A percentile compares a stretch with the other conserved stretches of the same genome.
These are phyloP conservation scores for Phymanthus crucifer DNA, from an alignment of 92 coral and sea anemone species.

Conservation along the genomic window DNA sequence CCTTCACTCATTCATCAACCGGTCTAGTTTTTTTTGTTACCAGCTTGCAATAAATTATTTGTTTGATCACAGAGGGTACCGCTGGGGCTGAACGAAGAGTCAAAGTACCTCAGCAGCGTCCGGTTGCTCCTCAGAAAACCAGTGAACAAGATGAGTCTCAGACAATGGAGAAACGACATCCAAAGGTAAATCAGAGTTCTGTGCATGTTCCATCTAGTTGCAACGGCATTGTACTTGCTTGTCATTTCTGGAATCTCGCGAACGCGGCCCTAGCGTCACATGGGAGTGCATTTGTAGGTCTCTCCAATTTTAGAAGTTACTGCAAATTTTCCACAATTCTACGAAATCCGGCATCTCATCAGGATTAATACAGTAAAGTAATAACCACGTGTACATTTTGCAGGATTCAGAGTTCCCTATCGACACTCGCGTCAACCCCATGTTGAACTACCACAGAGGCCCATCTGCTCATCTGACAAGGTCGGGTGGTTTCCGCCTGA, in stretches of 20 bases:
- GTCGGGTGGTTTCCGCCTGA: slow-evolving; percentile 92
- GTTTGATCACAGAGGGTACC: slow-evolving; percentile 34
- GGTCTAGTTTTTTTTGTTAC: background rate
- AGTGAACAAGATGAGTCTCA: slow-evolving; percentile 28
- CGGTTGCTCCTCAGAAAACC: slow-evolving; percentile 33
- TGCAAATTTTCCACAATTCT: background rate
- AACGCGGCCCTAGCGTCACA: no score
- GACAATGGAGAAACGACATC: slow-evolving; percentile 60
- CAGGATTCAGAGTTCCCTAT: slow-evolving; percentile 95
- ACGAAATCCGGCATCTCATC: no score
- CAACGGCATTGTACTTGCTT: no score
- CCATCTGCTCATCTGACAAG: slow-evolving; percentile 97
- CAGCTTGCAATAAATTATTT: background rate
- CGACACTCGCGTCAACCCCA: slow-evolving; percentile 86
- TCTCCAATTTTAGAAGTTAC: no score
- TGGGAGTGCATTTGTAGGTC: no score
- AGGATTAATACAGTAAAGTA: no score
- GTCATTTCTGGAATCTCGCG: no score
- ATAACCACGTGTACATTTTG: no score
- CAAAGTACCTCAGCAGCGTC: slow-evolving; percentile 54
- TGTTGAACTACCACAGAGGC: slow-evolving; percentile 76
- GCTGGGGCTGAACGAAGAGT: slow-evolving; percentile 45
- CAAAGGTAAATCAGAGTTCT: slow-evolving; percentile 48
- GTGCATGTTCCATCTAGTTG: no score
- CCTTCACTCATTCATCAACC: background rate